Evolutionary conservation across 2,797 vertebrate species (phyloP), one percentile per base, ranked within the genome.

Genomic region (Arrhamphus sclerolepis): DNA sequence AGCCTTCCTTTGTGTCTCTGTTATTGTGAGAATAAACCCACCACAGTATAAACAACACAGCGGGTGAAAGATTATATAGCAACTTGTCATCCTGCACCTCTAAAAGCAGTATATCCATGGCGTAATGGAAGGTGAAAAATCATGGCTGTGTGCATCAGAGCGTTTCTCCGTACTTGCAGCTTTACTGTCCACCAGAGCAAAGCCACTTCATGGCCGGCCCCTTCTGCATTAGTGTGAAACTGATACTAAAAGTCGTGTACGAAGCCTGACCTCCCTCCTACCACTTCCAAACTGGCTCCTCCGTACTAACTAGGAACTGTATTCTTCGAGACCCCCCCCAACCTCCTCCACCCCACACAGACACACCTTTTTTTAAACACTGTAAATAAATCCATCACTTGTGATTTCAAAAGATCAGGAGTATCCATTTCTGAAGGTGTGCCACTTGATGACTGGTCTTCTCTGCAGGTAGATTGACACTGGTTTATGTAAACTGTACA

Each of bases 181-280:
- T 80, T 80, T 77, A 70, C 73, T 85, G 67, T 85, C 80, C 66
- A 62, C 56, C 48, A 68, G 66, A 86, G 77, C 72, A 59, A 65
- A 81, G 70, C 68, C 72, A 72, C 84, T 84, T 85, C 85, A 86
- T 71, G 69, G 78, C 68, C 6, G 24, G 50, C 20, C 62, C 71
- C 75, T 78, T 67, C 74, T 84, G 81, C 85, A 86, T 90, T 90
- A 89, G 86, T 54, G 7, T 0, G 82, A 82, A 90, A 87, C 78
- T 74, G 83, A 91, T 88, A 87, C 86, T 56, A 72, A 78, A 79
- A 84, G 77, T 86, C 81, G 77, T 67, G 73, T 54, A 56, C 59
- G 74, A 84, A 84, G 85, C 83, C 86, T 87, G 80, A 84, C 82
- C 83, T 77, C 69, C 38, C 68, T 69, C 50, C 67, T 50, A 60